A percentile compares a stretch with the other conserved stretches of the same genome.
Evolutionary conservation across 2,888 invertebrate genomes (phyloP).

Genomic region (Xanthia togata): DNA sequence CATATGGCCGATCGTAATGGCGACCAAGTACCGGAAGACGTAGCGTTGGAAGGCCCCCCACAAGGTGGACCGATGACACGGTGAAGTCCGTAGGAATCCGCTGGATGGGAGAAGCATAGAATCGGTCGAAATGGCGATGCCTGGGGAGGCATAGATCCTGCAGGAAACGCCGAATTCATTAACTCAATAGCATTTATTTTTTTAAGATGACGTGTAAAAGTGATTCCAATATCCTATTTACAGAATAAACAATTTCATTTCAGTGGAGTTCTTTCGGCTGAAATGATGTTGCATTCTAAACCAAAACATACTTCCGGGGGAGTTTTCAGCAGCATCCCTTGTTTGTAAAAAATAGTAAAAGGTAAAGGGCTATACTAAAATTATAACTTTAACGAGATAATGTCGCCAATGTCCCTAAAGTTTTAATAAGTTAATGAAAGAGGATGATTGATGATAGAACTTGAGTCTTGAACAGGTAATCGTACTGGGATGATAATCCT

Average conservation of each 20-base stretch:
- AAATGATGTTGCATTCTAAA: background rate
- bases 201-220: too few species aligned
- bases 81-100: background rate
- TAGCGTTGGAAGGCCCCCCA: background rate
- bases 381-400: conserved; percentile 11
- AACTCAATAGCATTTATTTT: too few species aligned
- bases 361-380: background rate
- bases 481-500: conserved; percentile 24
- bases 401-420: conserved; percentile 17
- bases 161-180: too few species aligned
- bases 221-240: too few species aligned
- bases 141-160: background rate
- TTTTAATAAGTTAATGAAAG: conserved; percentile 37
- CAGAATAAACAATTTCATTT: too few species aligned
- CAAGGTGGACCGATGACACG: background rate
- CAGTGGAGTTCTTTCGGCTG: background rate
- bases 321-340: background rate
- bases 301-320: background rate
- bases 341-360: background rate
- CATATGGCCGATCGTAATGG: background rate
- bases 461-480: conserved; percentile 36
- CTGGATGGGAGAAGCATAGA: background rate
- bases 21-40: background rate
- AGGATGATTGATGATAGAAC: conserved; percentile 39
- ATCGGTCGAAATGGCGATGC: background rate